These are phyloP conservation scores for Meteorus sp. DNA, from an alignment of 1,140 invertebrate genomes.

Conservation along the genomic window DNA sequence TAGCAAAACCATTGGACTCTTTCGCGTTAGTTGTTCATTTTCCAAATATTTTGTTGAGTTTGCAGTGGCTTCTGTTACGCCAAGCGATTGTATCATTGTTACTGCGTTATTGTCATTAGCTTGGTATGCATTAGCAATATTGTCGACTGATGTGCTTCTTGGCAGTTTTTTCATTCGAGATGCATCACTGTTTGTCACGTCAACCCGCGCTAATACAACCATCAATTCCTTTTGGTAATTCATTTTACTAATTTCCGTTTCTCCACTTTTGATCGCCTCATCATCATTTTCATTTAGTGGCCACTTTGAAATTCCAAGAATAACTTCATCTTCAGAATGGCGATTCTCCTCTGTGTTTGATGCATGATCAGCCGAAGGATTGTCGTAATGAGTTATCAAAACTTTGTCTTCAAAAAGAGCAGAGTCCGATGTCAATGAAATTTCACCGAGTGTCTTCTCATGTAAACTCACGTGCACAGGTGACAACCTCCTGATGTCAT, in stretches of 20 bases:
- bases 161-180: background rate
- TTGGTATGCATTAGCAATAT: background rate
- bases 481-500: conserved; percentile 51
- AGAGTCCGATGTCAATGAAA: conserved; percentile 47
- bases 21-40: conserved; percentile 28
- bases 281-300: background rate
- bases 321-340: background rate
- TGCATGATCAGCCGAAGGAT: conserved; percentile 12
- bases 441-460: conserved; percentile 53
- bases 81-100: background rate
- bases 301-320: background rate
- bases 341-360: background rate
- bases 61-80: background rate
- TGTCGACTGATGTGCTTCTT: background rate
- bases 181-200: conserved; percentile 13
- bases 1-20: conserved; percentile 29
- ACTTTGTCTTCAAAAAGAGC: conserved; percentile 27
- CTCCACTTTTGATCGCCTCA: background rate
- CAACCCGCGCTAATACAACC: conserved; percentile 32
- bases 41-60: conserved; percentile 26
- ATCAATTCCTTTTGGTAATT: conserved; percentile 23
- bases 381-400: conserved; percentile 20
- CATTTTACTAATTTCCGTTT: background rate
- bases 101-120: background rate
- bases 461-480: conserved; percentile 51